A percentile compares a stretch with the other conserved stretches of the same genome.
phyloP scores from a whole-genome alignment of 2,888 invertebrate genomes.

The Leptinotarsa haldemani region DNA sequence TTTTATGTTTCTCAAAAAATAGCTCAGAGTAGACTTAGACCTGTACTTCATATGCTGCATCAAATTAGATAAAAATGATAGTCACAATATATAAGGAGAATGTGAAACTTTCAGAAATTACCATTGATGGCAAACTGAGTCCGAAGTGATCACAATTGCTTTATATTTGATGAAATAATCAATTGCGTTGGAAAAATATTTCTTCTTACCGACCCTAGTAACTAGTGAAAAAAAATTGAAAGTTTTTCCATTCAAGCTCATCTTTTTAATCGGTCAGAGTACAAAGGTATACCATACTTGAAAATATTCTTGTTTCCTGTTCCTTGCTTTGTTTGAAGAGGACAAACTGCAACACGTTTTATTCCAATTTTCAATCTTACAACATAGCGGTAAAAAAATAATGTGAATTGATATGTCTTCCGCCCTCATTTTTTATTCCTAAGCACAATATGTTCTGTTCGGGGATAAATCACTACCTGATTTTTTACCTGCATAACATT shows the following conservation, averaged over 20 bases:
- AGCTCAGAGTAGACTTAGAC: too few relatives aligned
- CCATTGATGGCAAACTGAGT: too few relatives aligned
- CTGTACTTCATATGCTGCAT: too few relatives aligned
- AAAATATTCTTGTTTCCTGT: background rate
- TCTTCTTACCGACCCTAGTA: too few relatives aligned
- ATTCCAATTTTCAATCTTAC: constrained; percentile 23
- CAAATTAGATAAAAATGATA: too few relatives aligned
- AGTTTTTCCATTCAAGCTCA: background rate
- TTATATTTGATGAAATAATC: too few relatives aligned
- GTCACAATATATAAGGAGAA: too few relatives aligned
- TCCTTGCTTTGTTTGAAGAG: background rate
- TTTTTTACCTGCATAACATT: constrained; percentile 23
- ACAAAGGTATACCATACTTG: background rate
- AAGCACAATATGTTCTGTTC: constrained; percentile 20
- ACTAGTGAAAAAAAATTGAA: too few relatives aligned
- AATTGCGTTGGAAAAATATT: too few relatives aligned
- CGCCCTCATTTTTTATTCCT: constrained; percentile 29
- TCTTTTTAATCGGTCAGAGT: background rate
- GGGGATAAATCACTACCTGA: constrained; percentile 24
- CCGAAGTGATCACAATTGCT: too few relatives aligned
- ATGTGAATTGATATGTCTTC: constrained; percentile 46
- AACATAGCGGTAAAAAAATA: constrained; percentile 36
- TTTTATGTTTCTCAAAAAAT: too few relatives aligned
- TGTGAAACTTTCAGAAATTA: too few relatives aligned
- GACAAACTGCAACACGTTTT: background rate